Evolutionary conservation across 2,888 invertebrate species (phyloP).

Genomic region (Mythimna pallens): DNA sequence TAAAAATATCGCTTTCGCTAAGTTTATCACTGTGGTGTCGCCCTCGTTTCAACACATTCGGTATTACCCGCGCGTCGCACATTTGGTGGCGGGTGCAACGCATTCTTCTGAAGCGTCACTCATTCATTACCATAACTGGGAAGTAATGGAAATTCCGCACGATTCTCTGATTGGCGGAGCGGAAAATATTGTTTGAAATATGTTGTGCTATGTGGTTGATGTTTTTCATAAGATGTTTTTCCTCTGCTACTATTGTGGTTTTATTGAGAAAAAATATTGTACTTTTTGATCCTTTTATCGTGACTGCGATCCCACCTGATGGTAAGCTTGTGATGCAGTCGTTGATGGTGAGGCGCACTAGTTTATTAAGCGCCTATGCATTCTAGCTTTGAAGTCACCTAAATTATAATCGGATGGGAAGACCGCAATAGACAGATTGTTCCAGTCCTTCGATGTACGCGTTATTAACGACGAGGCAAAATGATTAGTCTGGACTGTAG

Average conservation of each 20-base stretch:
- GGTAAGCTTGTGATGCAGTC: too few species aligned
- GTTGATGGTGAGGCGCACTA: too few species aligned
- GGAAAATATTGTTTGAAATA: slow-evolving; percentile 23
- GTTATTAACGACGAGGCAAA: too few species aligned
- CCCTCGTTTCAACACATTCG: slow-evolving; percentile 21
- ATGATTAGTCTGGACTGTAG: too few species aligned
- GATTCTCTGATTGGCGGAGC: slow-evolving; percentile 26
- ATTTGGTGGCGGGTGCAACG: slow-evolving; percentile 13
- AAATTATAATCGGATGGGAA: too few species aligned
- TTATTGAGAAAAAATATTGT: not conserved
- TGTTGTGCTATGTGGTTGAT: not conserved
- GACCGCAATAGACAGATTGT: too few species aligned
- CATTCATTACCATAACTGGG: slow-evolving; percentile 30
- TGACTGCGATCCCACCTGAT: too few species aligned
- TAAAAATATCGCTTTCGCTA: slow-evolving; percentile 8
- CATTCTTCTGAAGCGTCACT: slow-evolving; percentile 26
- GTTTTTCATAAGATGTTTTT: not conserved
- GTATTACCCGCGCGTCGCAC: not conserved
- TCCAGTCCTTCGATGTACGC: too few species aligned
- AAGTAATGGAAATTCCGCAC: slow-evolving; percentile 34
- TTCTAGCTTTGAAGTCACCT: too few species aligned
- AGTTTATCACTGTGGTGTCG: not conserved
- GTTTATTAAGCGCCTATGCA: too few species aligned
- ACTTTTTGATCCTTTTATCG: too few species aligned
- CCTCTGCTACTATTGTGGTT: not conserved